phyloP scores from a whole-genome alignment of 35 echinoderm and acorn worm species.

The Lytechinus pictus region DNA sequence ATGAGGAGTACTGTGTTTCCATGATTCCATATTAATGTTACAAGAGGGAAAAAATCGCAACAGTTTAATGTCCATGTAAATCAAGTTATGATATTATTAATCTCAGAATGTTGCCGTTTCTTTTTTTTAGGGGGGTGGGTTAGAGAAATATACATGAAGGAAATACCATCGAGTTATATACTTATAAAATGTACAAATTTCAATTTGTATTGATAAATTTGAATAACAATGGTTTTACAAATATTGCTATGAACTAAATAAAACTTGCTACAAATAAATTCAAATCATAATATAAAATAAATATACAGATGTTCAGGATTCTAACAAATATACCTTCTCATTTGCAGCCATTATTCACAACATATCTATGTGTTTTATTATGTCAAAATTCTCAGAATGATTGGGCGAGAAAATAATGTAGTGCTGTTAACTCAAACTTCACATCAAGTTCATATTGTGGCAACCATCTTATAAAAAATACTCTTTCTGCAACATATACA shows the following conservation, averaged over 20 bases:
- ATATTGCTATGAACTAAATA: background rate
- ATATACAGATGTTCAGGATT: background rate
- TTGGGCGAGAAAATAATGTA: background rate
- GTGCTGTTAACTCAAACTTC: background rate
- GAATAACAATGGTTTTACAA: background rate
- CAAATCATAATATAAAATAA: background rate
- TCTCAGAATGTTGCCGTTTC: background rate
- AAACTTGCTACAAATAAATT: background rate
- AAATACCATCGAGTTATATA: background rate
- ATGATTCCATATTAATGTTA: background rate
- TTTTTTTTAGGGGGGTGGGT: no score
- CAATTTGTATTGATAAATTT: background rate
- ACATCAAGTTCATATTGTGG: background rate
- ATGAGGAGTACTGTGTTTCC: background rate
- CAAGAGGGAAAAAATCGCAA: background rate
- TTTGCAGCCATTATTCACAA: constrained; percentile 3
- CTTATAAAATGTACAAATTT: background rate
- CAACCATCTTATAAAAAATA: constrained; percentile 7
- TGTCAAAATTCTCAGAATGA: background rate
- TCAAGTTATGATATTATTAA: background rate
- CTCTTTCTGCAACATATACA: background rate
- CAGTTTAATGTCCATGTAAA: background rate
- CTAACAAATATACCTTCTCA: background rate
- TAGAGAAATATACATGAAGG: background rate
- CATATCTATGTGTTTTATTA: background rate